A percentile compares a stretch with the other conserved stretches of the same genome.
Evolutionary conservation across 2,113 vertebrate genomes (phyloP).

Genomic region (Sphyrna mokarran): DNA sequence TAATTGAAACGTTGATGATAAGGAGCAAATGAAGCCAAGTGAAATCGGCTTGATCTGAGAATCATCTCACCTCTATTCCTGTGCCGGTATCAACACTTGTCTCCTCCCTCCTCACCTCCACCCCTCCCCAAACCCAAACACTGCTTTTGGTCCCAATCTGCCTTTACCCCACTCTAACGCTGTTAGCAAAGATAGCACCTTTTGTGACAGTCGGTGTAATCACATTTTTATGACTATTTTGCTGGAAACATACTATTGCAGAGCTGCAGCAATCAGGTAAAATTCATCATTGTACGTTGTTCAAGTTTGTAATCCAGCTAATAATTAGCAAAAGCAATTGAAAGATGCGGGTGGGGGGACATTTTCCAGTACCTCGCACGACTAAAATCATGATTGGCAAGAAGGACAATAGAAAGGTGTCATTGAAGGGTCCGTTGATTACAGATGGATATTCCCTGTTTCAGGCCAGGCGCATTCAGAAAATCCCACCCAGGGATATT

Average conservation of each 20-base stretch:
- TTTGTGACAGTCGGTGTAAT: not conserved
- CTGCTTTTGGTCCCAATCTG: no score
- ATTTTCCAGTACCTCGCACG: no score
- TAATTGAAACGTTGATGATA: not conserved
- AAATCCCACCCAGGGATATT: no score
- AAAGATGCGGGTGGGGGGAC: no score
- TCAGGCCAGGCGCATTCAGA: no score
- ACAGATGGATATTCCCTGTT: no score
- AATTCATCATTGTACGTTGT: not conserved
- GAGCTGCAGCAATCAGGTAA: not conserved
- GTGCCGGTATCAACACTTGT: not conserved
- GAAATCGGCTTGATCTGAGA: constrained; percentile 6
- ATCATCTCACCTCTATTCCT: not conserved
- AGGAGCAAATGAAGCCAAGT: constrained; percentile 26
- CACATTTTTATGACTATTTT: not conserved
- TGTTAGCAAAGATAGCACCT: not conserved
- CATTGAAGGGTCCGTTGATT: no score
- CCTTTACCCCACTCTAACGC: not conserved
- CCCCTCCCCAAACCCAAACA: no score
- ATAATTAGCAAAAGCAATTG: not conserved
- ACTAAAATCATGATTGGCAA: no score
- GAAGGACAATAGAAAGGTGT: not conserved
- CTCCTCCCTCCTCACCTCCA: no score
- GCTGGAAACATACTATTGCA: not conserved
- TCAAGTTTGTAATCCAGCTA: not conserved